A percentile compares a stretch with the other conserved stretches of the same genome.
Conservation (phyloP, 2,113 vertebrate species). For the Motacilla tschutschensis region DNA sequence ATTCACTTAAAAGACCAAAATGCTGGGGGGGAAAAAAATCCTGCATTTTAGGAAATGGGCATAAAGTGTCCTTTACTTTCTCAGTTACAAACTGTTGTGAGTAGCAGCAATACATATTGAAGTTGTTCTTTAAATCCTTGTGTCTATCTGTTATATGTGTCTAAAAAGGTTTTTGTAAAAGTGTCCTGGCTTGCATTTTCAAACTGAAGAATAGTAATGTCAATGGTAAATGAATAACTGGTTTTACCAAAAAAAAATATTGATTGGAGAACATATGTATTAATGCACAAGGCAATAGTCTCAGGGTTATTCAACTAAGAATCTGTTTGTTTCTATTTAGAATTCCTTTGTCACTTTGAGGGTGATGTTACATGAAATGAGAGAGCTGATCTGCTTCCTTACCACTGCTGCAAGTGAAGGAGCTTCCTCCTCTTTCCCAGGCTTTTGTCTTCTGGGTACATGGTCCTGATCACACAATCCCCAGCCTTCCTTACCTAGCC, state of each 20-base stretch:
- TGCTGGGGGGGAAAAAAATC: not conserved
- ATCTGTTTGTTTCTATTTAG: not conserved
- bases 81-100: not conserved
- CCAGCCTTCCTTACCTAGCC: not conserved
- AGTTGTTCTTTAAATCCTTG: not conserved
- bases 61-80: not conserved
- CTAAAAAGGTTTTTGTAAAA: not conserved
- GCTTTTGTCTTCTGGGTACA: not conserved
- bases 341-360: not conserved
- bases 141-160: not conserved
- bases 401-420: not conserved
- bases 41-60: not conserved
- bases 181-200: not conserved
- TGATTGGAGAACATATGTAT: not conserved
- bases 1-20: slow-evolving; percentile 18
- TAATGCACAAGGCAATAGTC: not conserved
- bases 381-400: not conserved
- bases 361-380: not conserved
- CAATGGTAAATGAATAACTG: not conserved
- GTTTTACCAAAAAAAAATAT: not conserved
- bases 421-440: not conserved
- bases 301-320: not conserved
- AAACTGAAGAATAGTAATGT: not conserved
- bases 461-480: not conserved
- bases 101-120: not conserved